Evolutionary conservation across 2,888 invertebrate species (phyloP).

Genomic region (Gnatocerus cornutus): DNA sequence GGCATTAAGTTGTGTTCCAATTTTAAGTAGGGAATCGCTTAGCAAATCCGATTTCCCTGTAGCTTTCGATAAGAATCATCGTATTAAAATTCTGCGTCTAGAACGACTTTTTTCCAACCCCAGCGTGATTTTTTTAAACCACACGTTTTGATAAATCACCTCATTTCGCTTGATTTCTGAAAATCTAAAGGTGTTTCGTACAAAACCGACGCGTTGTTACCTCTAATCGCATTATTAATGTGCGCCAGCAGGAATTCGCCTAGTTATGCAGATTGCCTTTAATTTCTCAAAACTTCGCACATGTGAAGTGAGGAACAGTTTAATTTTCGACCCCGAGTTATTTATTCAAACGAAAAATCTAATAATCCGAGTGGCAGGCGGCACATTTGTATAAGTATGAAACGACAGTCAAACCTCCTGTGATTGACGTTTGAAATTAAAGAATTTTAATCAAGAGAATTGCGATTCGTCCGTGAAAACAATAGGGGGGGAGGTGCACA

Average conservation of each 20-base stretch:
- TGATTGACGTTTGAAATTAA: conserved; percentile 66
- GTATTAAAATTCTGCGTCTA: conserved; percentile 25
- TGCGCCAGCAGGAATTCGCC: conserved; percentile 20
- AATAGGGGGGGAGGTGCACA: conserved; percentile 52
- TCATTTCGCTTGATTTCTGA: conserved; percentile 13
- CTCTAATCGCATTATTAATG: conserved; percentile 42
- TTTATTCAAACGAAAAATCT: conserved; percentile 48
- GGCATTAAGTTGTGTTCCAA: conserved; percentile 28
- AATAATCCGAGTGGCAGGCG: conserved; percentile 47
- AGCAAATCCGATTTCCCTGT: conserved; percentile 30
- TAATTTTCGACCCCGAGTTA: conserved; percentile 29
- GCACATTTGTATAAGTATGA: conserved; percentile 43
- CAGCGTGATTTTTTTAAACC: conserved; percentile 7
- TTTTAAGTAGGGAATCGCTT: conserved; percentile 25
- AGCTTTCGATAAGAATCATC: conserved; percentile 32
- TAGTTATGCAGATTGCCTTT: conserved; percentile 14
- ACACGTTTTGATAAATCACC: conserved; percentile 10
- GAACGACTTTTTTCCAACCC: conserved; percentile 1
- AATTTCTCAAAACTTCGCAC: conserved; percentile 21
- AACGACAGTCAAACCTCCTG: conserved; percentile 53
- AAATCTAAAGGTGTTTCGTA: conserved; percentile 5
- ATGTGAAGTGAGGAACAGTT: conserved; percentile 19
- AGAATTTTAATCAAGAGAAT: conserved; percentile 65
- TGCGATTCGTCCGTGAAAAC: conserved; percentile 60
- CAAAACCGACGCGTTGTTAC: conserved; percentile 8